Base-by-base conservation (phyloP, 1,140 invertebrate genomes). In the Drepana arcuata region DNA sequence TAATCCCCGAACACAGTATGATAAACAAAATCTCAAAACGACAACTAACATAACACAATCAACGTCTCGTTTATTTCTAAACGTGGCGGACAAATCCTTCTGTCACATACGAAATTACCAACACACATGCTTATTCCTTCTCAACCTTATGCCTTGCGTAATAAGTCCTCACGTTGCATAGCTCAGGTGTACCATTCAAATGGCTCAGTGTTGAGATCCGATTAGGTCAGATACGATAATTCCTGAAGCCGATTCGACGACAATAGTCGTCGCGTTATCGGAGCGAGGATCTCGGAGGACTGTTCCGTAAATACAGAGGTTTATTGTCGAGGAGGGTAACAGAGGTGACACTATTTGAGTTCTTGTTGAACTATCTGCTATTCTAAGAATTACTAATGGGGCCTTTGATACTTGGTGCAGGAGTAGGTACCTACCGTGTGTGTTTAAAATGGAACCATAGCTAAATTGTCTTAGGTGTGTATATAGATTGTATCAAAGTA, bases 211-310 rank as follows among this genome's bases (percentile, higher is more conserved):
- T 44, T 48, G 40, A 62, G 65, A 73, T 69, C 69, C 69, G 69
- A 73, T 73, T 69, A 69, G 60, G 66, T 49, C 48, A 53, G 57
- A 66, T 59, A 56, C 56, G 69, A 73, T 73, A 73, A 68, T 58
- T 56, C 50, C 50, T 33, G 43, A 31, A 63, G 56, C 23, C 41
- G 54, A 52, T 48, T 51, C 47, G 48, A 60, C 52, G 62, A 67
- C 65, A 67, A 72, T 62, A 48, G 55, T 40, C 37, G 55, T 29
- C 50, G 54, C 36, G n/a, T n/a, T 63, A 67, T 69, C 60, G 44
- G 30, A 42, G 34, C 32, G 15, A 37, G 49, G 43, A 60, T 64
- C 54, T 51, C 42, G 46, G 29, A 41, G 45, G 49, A 64, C 61
- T 59, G 61, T 58, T 46, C 55, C 45, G 48, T 65, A 63, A 65